Base-by-base conservation (phyloP, 2,797 vertebrate species). In the Setipinna tenuifilis region DNA sequence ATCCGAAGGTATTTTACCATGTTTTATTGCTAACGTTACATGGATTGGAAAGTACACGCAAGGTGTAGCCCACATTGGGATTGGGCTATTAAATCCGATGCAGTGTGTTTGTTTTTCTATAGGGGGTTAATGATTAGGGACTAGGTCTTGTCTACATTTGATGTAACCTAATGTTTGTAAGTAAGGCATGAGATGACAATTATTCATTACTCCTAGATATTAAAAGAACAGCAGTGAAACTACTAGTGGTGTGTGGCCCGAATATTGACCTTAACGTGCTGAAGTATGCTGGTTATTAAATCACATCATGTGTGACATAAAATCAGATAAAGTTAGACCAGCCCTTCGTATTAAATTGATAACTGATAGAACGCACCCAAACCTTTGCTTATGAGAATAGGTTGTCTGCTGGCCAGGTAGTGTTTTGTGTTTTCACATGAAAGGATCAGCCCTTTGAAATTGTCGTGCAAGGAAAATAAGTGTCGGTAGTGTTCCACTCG, bases 1-100 rank as follows among this genome's bases (percentile, higher is more conserved):
- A 6, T 96, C 96, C 9, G 96, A 96, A 89, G 96, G 96, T 96
- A 92, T 54, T 82, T 3, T 35, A 23, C 83, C 50, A 68, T 44
- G 59, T 85, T 75, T 28, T 68, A 68, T 68, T 78, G 25, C 65
- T 44, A 78, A 78, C 35, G 1, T 75, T 41, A 17, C 68, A 44
- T n/a, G 58, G 3, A 59, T 2, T 41, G 71, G 68, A 75, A 75
- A 75, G 44, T 41, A 59, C 21, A 35, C 78, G 17, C 65, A 19
- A 62, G 82, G 75, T 54, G 35, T 75, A 54, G 50, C 14, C 50
- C 9, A 75, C 19, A 35, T 19, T 11, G 4, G 68, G 68, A 75
- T 35, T 7, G 6, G 68, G 35, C 14, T 4, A 16, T 75, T 35
- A 14, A 75, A 35, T 35, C 0, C 3, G 28, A n/a, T 31, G 46